Conservation (phyloP, 2,888 invertebrate genomes). For the Rhyacophila evoluta region DNA sequence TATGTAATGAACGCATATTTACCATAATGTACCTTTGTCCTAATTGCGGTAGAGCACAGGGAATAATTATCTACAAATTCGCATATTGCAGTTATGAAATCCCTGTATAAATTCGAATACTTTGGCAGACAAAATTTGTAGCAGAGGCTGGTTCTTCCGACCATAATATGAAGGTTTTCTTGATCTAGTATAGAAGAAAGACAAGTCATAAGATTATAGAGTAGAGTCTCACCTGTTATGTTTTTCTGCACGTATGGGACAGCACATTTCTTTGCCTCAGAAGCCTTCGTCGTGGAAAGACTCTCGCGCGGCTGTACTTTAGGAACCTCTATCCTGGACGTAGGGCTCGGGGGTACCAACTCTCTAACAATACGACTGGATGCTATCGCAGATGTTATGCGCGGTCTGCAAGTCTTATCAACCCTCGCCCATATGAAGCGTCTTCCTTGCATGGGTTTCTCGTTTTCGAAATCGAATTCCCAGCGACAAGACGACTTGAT, state of each 20-base stretch:
- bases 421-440: conserved; percentile 35
- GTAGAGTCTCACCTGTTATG: not conserved
- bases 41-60: too few relatives aligned
- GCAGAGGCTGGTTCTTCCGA: too few relatives aligned
- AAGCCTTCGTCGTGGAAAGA: not conserved
- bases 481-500: conserved; percentile 27
- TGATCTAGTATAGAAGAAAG: too few relatives aligned
- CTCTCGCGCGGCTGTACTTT: not conserved
- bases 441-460: conserved; percentile 20
- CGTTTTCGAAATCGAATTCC: conserved; percentile 40
- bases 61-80: too few relatives aligned
- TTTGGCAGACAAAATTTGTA: too few relatives aligned
- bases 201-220: too few relatives aligned
- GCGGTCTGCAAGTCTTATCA: not conserved
- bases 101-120: too few relatives aligned
- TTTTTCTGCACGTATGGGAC: not conserved
- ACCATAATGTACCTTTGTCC: too few relatives aligned
- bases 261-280: not conserved
- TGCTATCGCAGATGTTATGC: not conserved
- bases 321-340: not conserved
- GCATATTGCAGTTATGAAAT: too few relatives aligned
- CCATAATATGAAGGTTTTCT: too few relatives aligned
- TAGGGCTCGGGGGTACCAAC: not conserved
- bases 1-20: too few relatives aligned
- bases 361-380: not conserved